Percentiles rank a stretch among this genome's conserved stretches.
phyloP scores from a whole-genome alignment of 30 jellyfish, hydroid and myxozoan species.

The Clytia hemisphaerica region DNA sequence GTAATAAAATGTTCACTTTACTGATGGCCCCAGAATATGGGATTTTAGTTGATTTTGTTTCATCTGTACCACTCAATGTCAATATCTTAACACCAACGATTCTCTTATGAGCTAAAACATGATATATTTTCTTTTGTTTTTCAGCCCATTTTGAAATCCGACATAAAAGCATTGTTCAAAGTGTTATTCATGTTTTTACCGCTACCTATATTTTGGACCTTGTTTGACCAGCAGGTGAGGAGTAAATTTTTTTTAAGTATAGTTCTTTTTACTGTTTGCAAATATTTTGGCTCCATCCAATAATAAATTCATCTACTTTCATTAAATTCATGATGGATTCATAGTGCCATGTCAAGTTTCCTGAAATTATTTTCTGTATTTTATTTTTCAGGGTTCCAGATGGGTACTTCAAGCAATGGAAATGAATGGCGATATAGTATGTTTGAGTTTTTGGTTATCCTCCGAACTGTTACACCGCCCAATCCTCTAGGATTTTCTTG shows the following conservation, averaged over 20 bases:
- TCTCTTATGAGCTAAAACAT: no score
- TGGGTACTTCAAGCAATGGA: conserved; percentile 99
- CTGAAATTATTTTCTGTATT: neutral
- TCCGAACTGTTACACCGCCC: no score
- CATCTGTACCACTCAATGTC: neutral
- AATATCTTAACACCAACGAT: neutral
- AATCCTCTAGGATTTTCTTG: no score
- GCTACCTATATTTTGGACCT: conserved; percentile 98
- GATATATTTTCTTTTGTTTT: conserved; percentile 20
- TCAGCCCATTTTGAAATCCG: conserved; percentile 72
- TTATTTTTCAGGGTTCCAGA: conserved; percentile 66
- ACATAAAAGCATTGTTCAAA: conserved; percentile 86
- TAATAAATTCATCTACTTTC: neutral
- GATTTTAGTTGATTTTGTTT: neutral
- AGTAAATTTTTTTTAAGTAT: neutral
- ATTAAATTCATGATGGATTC: neutral
- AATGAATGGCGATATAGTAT: conserved; percentile 97
- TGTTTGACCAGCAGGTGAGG: conserved; percentile 94
- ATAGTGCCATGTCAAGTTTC: neutral
- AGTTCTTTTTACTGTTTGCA: neutral
- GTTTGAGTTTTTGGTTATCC: conserved; percentile 17
- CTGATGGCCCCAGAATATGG: neutral
- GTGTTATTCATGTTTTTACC: conserved; percentile 98
- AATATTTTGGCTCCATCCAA: neutral
- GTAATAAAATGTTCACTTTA: no score